A percentile compares a stretch with the other conserved stretches of the same genome.
Conservation (phyloP, 2,113 vertebrate species). For the Sminthopsis crassicaudata region DNA sequence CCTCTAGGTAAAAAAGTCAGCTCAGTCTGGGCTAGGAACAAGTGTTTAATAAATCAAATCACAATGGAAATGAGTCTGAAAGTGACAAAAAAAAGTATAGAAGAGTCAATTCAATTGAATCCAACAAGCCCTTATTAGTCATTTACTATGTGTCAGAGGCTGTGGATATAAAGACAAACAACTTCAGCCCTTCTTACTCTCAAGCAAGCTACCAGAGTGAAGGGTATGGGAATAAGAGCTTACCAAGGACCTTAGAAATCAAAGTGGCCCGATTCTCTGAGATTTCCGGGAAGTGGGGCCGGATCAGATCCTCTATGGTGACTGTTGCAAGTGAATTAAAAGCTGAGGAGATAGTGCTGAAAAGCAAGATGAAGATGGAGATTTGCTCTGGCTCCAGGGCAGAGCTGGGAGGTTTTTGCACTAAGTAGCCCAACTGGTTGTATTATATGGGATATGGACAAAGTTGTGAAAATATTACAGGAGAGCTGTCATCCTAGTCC, state of each 20-base stretch:
- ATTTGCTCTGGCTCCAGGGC: neutral
- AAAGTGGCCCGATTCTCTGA: conserved; percentile 89
- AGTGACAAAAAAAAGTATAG: neutral
- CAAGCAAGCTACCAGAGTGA: neutral
- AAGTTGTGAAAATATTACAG: neutral
- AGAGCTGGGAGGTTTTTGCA: neutral
- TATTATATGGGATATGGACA: neutral
- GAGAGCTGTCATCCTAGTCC: neutral
- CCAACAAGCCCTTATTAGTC: neutral
- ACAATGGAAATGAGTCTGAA: neutral
- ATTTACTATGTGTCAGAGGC: neutral
- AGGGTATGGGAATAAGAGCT: conserved; percentile 21
- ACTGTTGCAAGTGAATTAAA: conserved; percentile 97
- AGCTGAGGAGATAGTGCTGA: conserved; percentile 96
- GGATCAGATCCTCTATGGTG: conserved; percentile 97
- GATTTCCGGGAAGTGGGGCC: conserved; percentile 89
- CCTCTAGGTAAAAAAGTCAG: neutral
- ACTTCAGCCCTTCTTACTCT: neutral
- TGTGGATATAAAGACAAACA: neutral
- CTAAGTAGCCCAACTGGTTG: neutral
- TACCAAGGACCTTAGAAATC: conserved; percentile 93
- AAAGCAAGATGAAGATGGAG: neutral
- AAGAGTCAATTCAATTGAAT: neutral
- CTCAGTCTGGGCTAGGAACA: neutral
- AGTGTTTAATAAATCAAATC: neutral